phyloP scores from a whole-genome alignment of 1,140 invertebrate species.

The Pinna nobilis region DNA sequence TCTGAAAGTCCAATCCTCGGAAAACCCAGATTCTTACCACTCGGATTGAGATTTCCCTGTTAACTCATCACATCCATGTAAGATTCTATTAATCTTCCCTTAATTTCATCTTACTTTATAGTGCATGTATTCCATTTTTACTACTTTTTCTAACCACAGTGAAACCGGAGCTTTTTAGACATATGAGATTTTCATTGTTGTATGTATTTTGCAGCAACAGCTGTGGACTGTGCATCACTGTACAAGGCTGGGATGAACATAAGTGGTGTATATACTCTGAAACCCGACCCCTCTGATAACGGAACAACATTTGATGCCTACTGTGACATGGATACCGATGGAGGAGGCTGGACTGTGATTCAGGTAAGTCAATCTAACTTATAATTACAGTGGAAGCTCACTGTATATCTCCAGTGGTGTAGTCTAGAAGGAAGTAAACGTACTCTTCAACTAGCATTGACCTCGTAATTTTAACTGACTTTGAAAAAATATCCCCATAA shows the following conservation, averaged over 20 bases:
- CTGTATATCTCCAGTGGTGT: neutral
- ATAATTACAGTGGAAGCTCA: neutral
- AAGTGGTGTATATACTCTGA: slow-evolving; percentile 27
- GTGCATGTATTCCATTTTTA: no score
- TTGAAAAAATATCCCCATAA: neutral
- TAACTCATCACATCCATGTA: no score
- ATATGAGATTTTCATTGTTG: no score
- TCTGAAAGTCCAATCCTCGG: no score
- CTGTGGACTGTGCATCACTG: slow-evolving; percentile 22
- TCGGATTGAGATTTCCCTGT: no score
- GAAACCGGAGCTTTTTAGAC: no score
- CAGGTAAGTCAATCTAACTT: neutral
- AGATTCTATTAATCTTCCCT: no score
- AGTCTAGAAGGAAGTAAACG: neutral
- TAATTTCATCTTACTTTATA: no score
- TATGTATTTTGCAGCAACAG: no score
- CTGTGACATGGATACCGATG: slow-evolving; percentile 32
- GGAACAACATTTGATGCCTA: slow-evolving; percentile 7
- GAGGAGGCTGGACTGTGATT: slow-evolving; percentile 35
- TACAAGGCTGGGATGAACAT: slow-evolving; percentile 14
- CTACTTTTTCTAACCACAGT: no score
- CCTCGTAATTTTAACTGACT: neutral
- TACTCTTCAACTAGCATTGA: no score
- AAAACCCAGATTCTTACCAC: no score
- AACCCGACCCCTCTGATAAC: slow-evolving; percentile 19